Base-by-base conservation (phyloP, 2,113 vertebrate genomes). In the Tyto alba region DNA sequence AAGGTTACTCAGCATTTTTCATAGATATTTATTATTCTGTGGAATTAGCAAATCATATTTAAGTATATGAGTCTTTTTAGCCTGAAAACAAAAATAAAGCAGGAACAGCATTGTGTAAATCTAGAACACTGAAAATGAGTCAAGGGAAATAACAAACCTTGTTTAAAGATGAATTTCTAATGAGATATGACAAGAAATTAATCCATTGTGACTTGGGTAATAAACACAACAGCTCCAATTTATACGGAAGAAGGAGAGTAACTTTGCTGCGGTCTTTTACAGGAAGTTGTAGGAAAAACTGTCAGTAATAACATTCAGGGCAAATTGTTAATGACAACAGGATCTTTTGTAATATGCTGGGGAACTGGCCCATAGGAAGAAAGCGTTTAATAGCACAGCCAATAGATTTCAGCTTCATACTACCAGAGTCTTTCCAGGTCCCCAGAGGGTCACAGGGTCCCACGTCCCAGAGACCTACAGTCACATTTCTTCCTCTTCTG, bases 81-180 rank as follows among this genome's bases (percentile, higher is more conserved):
- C 75, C 75, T 50, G 30, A 53, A 89, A 95, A 76, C 66, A 85
- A 76, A 87, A 79, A n/a, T 45, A 62, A 90, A 80, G 67, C 29
- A 20, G 85, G 74, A 71, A 19, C 29, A 43, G 73, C 18, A 7
- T 32, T 14, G 59, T 36, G 68, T 89, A 88, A 79, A 89, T 82
- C 85, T 19, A 29, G 57, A 90, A 15, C 26, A 2, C 18, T 7
- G 50, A 34, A 72, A 91, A 57, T 10, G 67, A 85, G 82, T 16
- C 78, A 15, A 22, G 92, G 85, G 93, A 95, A 86, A 91, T 89
- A 69, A 34, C 77, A 89, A 60, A 64, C 53, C 78, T 64, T 53
- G 40, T 34, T 92, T 55, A 66, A 89, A 69, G 85, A 71, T 63
- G 68, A 77, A 80, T 90, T 90, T 83, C 85, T 91, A 93, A 93